Evolutionary conservation across 2,113 vertebrate species (phyloP).

Genomic region (Ptyas mucosa): DNA sequence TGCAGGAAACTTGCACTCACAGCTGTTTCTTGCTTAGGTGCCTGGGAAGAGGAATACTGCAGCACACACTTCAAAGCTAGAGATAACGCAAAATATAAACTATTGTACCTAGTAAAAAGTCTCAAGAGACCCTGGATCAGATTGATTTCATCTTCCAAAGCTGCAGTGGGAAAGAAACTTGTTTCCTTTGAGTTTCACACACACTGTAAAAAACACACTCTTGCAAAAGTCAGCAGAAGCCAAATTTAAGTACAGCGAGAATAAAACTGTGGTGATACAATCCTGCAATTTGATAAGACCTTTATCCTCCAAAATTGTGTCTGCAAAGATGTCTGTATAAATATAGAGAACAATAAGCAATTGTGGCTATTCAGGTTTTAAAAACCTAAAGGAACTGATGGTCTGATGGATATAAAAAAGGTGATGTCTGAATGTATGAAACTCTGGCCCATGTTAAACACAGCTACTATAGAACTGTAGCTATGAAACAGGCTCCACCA

Average conservation of each 20-base stretch:
- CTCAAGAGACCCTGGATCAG: background rate
- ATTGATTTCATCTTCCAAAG: background rate
- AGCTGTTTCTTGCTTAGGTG: background rate
- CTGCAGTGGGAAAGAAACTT: background rate
- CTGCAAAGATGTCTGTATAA: background rate
- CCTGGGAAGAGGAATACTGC: background rate
- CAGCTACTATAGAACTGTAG: background rate
- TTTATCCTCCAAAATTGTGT: background rate
- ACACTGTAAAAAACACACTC: too few relatives aligned
- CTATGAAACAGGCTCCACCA: background rate
- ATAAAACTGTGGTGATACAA: background rate
- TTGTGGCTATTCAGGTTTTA: background rate
- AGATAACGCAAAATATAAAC: background rate
- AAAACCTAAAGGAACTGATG: background rate
- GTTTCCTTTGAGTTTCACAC: background rate
- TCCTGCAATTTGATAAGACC: background rate
- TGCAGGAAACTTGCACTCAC: background rate
- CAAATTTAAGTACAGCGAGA: background rate
- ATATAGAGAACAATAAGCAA: rapidly evolving
- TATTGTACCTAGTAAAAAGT: rapidly evolving
- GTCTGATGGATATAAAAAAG: background rate
- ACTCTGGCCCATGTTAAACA: background rate
- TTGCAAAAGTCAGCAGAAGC: background rate
- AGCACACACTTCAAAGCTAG: background rate
- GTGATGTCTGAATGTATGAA: background rate